Percentiles rank a stretch among this genome's conserved stretches.
phyloP scores from a whole-genome alignment of 2,888 invertebrate species.

The Chloromyia formosa region DNA sequence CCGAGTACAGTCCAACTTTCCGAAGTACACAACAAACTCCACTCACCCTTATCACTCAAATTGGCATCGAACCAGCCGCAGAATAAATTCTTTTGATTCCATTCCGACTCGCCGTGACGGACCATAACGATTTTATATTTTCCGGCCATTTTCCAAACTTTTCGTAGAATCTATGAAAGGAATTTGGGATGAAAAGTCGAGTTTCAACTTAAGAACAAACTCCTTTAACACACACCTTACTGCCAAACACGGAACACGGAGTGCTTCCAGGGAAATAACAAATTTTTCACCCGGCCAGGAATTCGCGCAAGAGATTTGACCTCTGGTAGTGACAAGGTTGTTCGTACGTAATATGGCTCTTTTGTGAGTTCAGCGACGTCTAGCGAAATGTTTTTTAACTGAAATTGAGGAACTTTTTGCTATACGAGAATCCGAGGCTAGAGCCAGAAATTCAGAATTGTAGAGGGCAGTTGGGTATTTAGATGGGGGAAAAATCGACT shows the following conservation, averaged over 20 bases:
- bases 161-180: conserved; percentile 21
- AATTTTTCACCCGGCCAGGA: background rate
- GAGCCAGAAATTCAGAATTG: too few species aligned
- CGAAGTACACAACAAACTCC: background rate
- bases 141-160: conserved; percentile 58
- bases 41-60: conserved; percentile 74
- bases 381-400: too few species aligned
- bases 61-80: conserved; percentile 80
- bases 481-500: too few species aligned
- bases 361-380: background rate
- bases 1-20: background rate
- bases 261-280: too few species aligned
- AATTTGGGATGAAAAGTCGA: background rate
- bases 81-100: conserved; percentile 79
- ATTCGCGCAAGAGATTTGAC: conserved; percentile 52
- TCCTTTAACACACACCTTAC: conserved; percentile 9
- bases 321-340: conserved; percentile 49
- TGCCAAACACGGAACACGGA: background rate
- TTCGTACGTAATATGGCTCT: background rate
- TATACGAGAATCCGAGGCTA: too few species aligned
- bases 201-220: too few species aligned
- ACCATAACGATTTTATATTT: conserved; percentile 78
- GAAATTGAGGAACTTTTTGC: too few species aligned
- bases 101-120: conserved; percentile 80
- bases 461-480: background rate